These are phyloP conservation scores for Alviniconcha marisindica DNA, from an alignment of 1,140 invertebrate species.

Conservation along the genomic window DNA sequence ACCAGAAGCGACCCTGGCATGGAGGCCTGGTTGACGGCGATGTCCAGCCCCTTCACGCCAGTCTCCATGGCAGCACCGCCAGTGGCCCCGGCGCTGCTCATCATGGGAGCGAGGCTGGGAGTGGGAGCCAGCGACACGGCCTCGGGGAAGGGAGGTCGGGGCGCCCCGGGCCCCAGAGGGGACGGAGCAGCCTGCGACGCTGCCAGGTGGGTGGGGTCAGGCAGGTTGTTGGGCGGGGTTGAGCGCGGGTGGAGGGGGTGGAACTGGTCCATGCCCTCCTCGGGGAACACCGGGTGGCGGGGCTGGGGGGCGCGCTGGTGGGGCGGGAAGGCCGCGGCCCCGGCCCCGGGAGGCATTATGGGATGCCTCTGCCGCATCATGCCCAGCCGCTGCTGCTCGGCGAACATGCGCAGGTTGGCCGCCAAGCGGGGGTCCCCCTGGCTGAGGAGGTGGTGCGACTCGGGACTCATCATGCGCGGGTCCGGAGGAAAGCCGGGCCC, in stretches of 20 bases:
- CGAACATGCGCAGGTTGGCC: conserved; percentile 38
- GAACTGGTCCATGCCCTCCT: conserved; percentile 31
- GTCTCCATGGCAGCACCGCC: not conserved
- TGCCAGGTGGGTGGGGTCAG: conserved; percentile 3
- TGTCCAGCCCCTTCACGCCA: not conserved
- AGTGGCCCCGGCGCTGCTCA: not conserved
- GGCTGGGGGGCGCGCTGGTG: conserved; percentile 32
- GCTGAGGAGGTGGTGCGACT: not conserved
- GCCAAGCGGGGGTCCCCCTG: conserved; percentile 37
- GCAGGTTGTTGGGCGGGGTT: not conserved
- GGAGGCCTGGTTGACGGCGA: conserved; percentile 24
- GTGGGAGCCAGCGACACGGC: conserved; percentile 9
- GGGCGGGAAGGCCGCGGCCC: not conserved
- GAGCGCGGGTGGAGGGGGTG: conserved; percentile 19
- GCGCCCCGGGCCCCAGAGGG: not conserved
- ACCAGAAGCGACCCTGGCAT: conserved; percentile 22
- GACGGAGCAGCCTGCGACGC: not conserved
- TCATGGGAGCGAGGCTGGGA: not conserved
- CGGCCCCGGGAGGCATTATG: conserved; percentile 13
- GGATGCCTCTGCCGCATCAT: conserved; percentile 20
- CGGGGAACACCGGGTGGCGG: conserved; percentile 40
- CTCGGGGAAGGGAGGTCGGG: conserved; percentile 20
- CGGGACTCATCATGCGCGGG: conserved; percentile 37
- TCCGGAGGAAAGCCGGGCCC: conserved; percentile 29
- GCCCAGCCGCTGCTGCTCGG: conserved; percentile 32